Evolutionary conservation across 2,113 vertebrate species (phyloP).

Genomic region (Eonycteris spelaea): DNA sequence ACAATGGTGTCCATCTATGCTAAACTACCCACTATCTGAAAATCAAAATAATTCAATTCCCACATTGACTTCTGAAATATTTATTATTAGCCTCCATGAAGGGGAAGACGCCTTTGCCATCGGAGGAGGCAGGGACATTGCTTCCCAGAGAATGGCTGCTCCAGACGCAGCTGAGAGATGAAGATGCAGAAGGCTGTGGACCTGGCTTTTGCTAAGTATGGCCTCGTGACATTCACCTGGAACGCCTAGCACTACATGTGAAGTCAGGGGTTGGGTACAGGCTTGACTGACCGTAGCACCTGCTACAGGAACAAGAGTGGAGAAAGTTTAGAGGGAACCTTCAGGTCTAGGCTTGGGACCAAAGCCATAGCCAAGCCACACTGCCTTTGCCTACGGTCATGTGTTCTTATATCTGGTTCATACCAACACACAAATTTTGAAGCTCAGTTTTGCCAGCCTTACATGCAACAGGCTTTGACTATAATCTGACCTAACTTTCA

Average conservation of each 20-base stretch:
- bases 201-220: background rate
- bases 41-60: background rate
- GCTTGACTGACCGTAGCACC: background rate
- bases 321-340: background rate
- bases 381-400: background rate
- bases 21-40: background rate
- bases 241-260: background rate
- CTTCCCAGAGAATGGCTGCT: background rate
- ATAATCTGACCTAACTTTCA: background rate
- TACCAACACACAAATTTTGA: background rate
- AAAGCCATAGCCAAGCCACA: background rate
- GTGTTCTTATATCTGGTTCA: background rate
- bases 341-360: background rate
- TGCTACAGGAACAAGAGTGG: background rate
- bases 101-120: background rate
- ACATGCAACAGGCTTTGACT: background rate
- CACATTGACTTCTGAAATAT: background rate
- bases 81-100: background rate
- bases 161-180: background rate
- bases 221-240: background rate
- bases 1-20: background rate
- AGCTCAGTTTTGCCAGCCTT: background rate
- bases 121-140: background rate
- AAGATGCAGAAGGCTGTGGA: background rate
- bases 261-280: background rate